phyloP scores from a whole-genome alignment of 2,888 invertebrate genomes.

The Enchytraeus crypticus region DNA sequence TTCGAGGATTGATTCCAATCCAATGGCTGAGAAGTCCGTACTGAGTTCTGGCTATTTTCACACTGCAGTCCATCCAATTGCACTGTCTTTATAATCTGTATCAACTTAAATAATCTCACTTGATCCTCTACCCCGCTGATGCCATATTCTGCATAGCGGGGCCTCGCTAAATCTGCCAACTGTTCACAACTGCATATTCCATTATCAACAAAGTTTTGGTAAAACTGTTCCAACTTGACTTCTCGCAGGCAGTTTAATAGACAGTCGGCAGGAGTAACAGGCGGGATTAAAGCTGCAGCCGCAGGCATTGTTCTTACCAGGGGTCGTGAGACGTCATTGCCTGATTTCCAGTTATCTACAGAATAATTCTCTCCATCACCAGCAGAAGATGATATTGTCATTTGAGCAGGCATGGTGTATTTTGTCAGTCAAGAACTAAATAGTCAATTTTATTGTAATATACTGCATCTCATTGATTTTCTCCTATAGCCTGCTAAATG shows the following conservation, averaged over 20 bases:
- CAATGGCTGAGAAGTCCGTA: neutral
- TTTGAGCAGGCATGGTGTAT: too few species aligned
- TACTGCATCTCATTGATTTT: too few species aligned
- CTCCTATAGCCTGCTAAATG: too few species aligned
- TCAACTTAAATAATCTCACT: conserved; percentile 38
- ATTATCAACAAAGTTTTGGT: conserved; percentile 37
- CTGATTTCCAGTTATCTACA: too few species aligned
- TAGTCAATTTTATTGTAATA: too few species aligned
- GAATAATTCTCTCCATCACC: too few species aligned
- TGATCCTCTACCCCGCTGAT: conserved; percentile 37
- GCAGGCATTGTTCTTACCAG: too few species aligned
- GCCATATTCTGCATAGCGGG: conserved; percentile 39
- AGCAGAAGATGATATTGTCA: too few species aligned
- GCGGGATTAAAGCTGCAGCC: too few species aligned
- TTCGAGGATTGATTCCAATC: neutral
- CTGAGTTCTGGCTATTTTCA: too few species aligned
- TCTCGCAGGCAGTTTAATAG: conserved; percentile 33
- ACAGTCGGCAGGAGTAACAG: conserved; percentile 9
- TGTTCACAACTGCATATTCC: conserved; percentile 40
- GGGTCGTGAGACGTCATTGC: too few species aligned
- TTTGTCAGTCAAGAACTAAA: too few species aligned
- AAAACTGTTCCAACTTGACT: conserved; percentile 42
- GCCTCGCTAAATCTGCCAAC: conserved; percentile 35
- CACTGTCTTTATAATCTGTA: conserved; percentile 42
- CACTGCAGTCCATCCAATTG: conserved; percentile 27